Percentiles rank a stretch among this genome's conserved stretches.
These are phyloP conservation scores for Lobophora halterata DNA, from an alignment of 2,888 invertebrate species.

Conservation along the genomic window DNA sequence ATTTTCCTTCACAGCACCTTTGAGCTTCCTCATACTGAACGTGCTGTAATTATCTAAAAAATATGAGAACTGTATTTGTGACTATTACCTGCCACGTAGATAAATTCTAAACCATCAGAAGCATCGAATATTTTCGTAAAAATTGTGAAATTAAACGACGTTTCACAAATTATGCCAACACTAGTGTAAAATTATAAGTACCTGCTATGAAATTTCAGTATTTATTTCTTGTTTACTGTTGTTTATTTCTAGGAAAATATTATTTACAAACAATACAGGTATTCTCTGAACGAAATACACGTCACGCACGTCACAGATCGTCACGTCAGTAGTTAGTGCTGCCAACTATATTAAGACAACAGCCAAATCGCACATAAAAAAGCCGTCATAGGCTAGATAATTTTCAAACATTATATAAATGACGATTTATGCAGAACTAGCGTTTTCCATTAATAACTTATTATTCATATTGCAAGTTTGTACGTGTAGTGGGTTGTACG, in stretches of 20 bases:
- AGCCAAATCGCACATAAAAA: no score
- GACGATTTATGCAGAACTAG: no score
- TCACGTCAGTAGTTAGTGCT: no score
- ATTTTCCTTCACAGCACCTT: constrained; percentile 91
- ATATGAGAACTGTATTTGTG: no score
- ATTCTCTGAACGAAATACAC: no score
- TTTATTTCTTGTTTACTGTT: background rate
- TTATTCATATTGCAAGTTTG: no score
- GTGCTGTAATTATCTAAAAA: constrained; percentile 27
- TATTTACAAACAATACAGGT: background rate
- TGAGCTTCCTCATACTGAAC: constrained; percentile 86
- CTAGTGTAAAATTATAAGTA: constrained; percentile 1
- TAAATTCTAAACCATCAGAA: background rate
- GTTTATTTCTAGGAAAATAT: background rate
- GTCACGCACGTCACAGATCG: no score
- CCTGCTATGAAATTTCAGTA: constrained; percentile 3
- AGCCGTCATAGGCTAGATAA: no score
- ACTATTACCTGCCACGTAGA: constrained; percentile 12
- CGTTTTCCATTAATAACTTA: no score
- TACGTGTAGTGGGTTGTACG: no score
- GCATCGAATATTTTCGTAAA: background rate
- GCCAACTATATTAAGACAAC: no score
- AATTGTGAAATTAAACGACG: background rate
- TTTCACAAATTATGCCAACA: background rate
- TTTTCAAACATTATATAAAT: no score